Evolutionary conservation across 2,113 vertebrate genomes (phyloP), one percentile per base, ranked within the genome.

Genomic region (Ciconia boyciana): DNA sequence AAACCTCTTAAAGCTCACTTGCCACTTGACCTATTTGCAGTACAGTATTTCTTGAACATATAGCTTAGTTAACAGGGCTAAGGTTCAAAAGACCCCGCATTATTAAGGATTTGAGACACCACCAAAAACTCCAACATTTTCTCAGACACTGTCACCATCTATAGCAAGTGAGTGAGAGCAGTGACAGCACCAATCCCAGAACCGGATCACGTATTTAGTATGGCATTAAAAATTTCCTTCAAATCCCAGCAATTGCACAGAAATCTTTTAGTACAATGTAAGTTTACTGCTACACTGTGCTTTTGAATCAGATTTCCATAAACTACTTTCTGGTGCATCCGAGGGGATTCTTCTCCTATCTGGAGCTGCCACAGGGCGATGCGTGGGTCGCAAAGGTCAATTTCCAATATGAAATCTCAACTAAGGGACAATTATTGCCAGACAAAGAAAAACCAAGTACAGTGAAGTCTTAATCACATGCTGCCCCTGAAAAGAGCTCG

Each of bases 401-500:
- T 72, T 84, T 72, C 66, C 69, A 32, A 19, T 11, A 49, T 8
- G 44, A 90, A 86, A 84, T n/a, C 80, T 41, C 65, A 65, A 76
- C 80, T 78, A 68, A 41, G 68, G 15, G 39, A 71, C 83, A 91
- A 71, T 54, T 90, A 83, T 49, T 49, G 41, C 65, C 74, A 83
- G 76, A 94, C 96, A 97, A 96, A 97, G 92, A 84, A 74, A 70
- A 83, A 55, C 16, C 77, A 55, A 89, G 41, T 70, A 76, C 60
- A 81, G 74, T 7, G 11, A 89, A 91, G 34, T 61, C 52, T 32
- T 16, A 28, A 76, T 48, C 81, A 12, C 74, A 54, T 34, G 64
- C 84, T 52, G 54, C 39, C 52, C 66, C 57, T 13, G 16, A 24
- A 76, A 71, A 25, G 32, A 46, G 52, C 61, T 86, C 16, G 16